phyloP scores from a whole-genome alignment of 2,888 invertebrate genomes.

The Drosophila tripunctata region DNA sequence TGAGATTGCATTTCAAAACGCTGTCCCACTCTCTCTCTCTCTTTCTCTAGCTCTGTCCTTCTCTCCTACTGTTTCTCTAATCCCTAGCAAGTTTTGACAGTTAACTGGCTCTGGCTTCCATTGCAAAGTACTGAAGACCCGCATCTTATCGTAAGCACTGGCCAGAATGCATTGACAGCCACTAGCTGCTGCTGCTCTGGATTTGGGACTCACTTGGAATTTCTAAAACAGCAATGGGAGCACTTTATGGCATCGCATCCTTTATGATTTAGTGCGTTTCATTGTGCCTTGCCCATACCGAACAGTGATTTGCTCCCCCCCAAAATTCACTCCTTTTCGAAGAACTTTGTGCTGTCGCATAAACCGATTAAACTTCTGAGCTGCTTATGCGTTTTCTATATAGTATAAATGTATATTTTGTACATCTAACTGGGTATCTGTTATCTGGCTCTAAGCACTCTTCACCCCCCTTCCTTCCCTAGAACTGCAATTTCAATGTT shows the following conservation, averaged over 20 bases:
- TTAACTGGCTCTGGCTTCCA: constrained; percentile 17
- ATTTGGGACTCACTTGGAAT: background rate
- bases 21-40: background rate
- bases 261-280: constrained; percentile 68
- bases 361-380: constrained; percentile 76
- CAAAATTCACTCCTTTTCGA: background rate
- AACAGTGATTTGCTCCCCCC: background rate
- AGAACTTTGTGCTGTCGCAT: constrained; percentile 55
- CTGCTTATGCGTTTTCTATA: constrained; percentile 69
- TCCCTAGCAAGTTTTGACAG: constrained; percentile 49
- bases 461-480: background rate
- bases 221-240: constrained; percentile 36
- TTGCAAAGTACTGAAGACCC: constrained; percentile 31
- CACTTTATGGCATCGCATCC: constrained; percentile 64
- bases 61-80: constrained; percentile 21
- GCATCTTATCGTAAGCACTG: constrained; percentile 63
- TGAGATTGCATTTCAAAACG: constrained; percentile 20
- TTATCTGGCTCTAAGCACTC: constrained; percentile 59
- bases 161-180: constrained; percentile 72
- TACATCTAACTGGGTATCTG: constrained; percentile 39
- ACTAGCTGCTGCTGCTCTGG: constrained; percentile 63
- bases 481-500: background rate
- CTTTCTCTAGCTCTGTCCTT: constrained; percentile 1
- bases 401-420: constrained; percentile 12
- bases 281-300: constrained; percentile 23